Evolutionary conservation across 2,888 invertebrate genomes (phyloP), one percentile per base, ranked within the genome.

Genomic region (Bombylius discolor): DNA sequence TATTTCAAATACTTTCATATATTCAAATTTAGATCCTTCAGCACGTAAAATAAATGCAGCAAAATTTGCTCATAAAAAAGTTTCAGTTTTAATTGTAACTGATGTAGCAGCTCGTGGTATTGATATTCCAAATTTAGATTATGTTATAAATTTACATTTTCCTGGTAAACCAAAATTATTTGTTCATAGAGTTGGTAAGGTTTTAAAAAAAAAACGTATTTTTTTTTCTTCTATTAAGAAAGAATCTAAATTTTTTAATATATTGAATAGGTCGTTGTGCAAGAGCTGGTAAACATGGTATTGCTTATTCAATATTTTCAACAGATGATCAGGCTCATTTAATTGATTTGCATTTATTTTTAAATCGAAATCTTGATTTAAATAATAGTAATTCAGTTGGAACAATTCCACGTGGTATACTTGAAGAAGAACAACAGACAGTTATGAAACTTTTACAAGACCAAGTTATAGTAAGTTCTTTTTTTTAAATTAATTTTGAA

Each of bases 51-150:
- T 95, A 63, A 90, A 97, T 62, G 85, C 95, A 0, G 92, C 89
- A 0, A 89, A 90, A 68, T 97, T 97, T 74, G 82, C 85, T 47
- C 83, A 79, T 63, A 84, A 84, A 62, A 87, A 87, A 76, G 87
- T 85, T 3, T 83, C 83, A 32, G 89, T 94, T 23, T 77, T 99
- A 51, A 76, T 99, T 32, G 98, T 98, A 0, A 99, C 99, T 0
- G 99, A 99, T 75, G 86, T 99, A 2, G 99, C 99, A 0, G 99
- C 99, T 0, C 80, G 99, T 68, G 99, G 99, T 61, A 87, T 99
- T 57, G 99, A 99, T 72, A 89, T 99, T 65, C 99, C 99, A 0
- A 82, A 89, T 58, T 75, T 99, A 62, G 98, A 99, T 68, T 92
- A 87, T 62, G 98, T 98, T 44, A 89, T 99, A 55, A 99, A 99